A percentile compares a stretch with the other conserved stretches of the same genome.
Evolutionary conservation across 1,140 invertebrate genomes (phyloP).

Genomic region (Eciton burchellii): DNA sequence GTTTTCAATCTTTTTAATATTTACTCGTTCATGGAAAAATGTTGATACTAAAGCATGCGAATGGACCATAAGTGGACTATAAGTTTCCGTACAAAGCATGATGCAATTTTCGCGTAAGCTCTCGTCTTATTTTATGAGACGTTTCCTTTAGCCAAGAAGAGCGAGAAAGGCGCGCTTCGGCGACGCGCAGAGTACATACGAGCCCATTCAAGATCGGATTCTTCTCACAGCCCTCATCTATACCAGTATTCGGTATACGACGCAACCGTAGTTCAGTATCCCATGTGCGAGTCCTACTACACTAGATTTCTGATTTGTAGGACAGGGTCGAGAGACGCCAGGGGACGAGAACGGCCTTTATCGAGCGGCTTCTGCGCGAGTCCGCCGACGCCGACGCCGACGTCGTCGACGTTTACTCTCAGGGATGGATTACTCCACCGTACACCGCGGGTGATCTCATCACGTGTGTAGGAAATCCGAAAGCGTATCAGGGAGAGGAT

Average conservation of each 20-base stretch:
- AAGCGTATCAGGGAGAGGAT: too few species aligned
- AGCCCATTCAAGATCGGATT: slow-evolving; percentile 46
- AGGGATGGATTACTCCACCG: slow-evolving; percentile 31
- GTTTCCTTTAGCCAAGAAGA: neutral
- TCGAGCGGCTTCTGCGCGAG: slow-evolving; percentile 82
- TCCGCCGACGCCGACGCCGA: slow-evolving; percentile 38
- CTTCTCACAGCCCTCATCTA: neutral
- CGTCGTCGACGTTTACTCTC: slow-evolving; percentile 39
- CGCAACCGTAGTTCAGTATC: slow-evolving; percentile 54
- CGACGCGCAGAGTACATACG: slow-evolving; percentile 2
- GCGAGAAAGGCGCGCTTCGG: neutral
- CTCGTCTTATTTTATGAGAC: neutral
- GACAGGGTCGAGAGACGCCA: slow-evolving; percentile 67
- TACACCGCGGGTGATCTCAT: neutral
- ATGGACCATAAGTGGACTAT: neutral
- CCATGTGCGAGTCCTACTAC: slow-evolving; percentile 62
- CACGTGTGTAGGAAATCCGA: neutral
- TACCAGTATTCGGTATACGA: neutral
- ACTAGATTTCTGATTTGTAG: slow-evolving; percentile 70
- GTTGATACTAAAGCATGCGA: neutral
- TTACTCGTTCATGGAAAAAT: too few species aligned
- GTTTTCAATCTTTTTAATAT: too few species aligned
- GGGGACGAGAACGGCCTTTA: slow-evolving; percentile 70
- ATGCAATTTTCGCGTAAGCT: too few species aligned
- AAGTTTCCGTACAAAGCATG: too few species aligned